phyloP scores from a whole-genome alignment of 2,888 invertebrate genomes.

The Drosophila prolongata region DNA sequence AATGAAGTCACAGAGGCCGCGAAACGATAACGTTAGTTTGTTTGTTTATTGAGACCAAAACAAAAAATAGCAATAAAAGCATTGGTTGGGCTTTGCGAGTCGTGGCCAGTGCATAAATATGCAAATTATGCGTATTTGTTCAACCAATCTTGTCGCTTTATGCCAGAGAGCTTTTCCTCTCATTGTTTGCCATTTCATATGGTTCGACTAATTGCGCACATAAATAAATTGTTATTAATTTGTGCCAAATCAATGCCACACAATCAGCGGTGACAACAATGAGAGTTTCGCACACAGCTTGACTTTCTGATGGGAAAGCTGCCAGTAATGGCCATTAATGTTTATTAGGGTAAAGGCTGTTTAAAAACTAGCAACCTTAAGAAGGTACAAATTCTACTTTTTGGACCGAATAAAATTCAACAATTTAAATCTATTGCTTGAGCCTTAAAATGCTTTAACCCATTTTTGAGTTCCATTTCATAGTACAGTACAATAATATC shows the following conservation, averaged over 20 bases:
- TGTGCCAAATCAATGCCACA: conserved; percentile 60
- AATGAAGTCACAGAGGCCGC: conserved; percentile 40
- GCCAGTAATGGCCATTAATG: conserved; percentile 1
- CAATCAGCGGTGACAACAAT: conserved; percentile 29
- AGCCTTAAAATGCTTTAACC: no score
- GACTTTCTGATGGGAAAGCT: not conserved
- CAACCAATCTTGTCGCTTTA: conserved; percentile 39
- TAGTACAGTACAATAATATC: no score
- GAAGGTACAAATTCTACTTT: not conserved
- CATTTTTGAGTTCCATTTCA: no score
- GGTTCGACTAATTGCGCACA: conserved; percentile 60
- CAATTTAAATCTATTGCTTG: no score
- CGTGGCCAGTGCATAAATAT: conserved; percentile 45
- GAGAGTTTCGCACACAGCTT: conserved; percentile 26
- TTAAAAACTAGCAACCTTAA: not conserved
- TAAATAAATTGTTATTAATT: conserved; percentile 74
- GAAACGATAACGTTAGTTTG: conserved; percentile 42
- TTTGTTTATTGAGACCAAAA: conserved; percentile 36
- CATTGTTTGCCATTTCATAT: conserved; percentile 50
- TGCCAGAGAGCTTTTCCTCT: conserved; percentile 38
- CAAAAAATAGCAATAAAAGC: conserved; percentile 19
- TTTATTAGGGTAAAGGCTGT: not conserved
- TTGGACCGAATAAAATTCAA: no score
- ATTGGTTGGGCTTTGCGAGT: conserved; percentile 22
- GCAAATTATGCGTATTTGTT: conserved; percentile 49